Evolutionary conservation across 2,113 vertebrate species (phyloP).

Genomic region (Telmatochromis sp.): DNA sequence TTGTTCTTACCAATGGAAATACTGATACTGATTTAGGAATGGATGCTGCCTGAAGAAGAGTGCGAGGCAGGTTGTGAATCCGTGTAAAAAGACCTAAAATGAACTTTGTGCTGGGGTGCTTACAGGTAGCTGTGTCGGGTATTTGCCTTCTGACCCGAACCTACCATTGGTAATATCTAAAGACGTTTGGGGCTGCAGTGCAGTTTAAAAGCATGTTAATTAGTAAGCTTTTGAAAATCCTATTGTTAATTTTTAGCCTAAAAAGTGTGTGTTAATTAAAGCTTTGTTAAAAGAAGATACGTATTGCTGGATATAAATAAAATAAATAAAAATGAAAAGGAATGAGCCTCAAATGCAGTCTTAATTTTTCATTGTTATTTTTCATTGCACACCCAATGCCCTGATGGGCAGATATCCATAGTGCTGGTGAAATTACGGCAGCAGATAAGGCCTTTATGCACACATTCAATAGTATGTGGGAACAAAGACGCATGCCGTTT

Average conservation of each 20-base stretch:
- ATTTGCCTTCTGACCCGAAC: not conserved
- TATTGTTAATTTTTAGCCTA: not conserved
- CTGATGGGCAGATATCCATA: not conserved
- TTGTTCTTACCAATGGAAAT: not conserved
- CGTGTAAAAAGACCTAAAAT: not conserved
- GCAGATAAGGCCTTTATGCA: not conserved
- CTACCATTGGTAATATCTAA: not conserved
- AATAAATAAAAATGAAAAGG: not conserved
- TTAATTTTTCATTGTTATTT: not conserved
- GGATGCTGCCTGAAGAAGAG: not conserved
- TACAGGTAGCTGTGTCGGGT: not conserved
- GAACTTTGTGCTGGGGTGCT: not conserved
- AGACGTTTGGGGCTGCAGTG: not conserved
- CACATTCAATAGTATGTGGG: not conserved
- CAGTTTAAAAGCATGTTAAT: not conserved
- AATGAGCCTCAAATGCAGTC: not conserved
- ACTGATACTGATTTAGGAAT: not conserved
- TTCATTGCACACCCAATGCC: not conserved
- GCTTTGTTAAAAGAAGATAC: not conserved
- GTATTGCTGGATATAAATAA: not conserved
- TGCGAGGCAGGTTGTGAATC: not conserved
- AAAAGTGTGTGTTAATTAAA: not conserved
- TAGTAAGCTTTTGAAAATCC: not conserved
- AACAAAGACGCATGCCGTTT: conserved; percentile 5
- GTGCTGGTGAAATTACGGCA: not conserved